phyloP scores from a whole-genome alignment of 2,113 vertebrate genomes.

The Ariopsis seemanni region DNA sequence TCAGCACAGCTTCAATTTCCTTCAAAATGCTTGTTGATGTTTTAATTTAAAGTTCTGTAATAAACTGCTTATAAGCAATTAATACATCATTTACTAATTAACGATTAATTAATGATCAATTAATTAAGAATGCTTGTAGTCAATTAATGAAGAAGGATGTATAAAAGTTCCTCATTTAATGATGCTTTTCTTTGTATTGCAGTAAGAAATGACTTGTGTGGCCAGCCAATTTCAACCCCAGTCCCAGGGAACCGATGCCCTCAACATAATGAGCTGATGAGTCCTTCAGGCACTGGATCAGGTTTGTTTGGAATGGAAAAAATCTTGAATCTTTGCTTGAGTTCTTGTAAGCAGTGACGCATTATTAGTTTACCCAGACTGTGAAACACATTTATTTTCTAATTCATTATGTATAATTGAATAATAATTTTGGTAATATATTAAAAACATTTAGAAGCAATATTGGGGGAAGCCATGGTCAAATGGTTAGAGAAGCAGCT shows the following conservation, averaged over 20 bases:
- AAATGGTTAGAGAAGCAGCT: too few relatives aligned
- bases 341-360: background rate
- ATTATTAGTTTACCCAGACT: background rate
- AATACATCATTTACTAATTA: too few relatives aligned
- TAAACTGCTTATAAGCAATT: background rate
- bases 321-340: background rate
- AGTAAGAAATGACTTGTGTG: background rate
- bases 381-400: too few relatives aligned
- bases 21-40: background rate
- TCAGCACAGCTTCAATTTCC: background rate
- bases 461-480: background rate
- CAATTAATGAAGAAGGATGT: too few relatives aligned
- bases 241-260: background rate
- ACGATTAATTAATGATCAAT: too few relatives aligned
- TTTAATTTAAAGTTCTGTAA: background rate
- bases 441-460: background rate
- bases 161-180: background rate
- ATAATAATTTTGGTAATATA: background rate
- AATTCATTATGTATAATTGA: background rate
- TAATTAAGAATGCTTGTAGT: background rate
- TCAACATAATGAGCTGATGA: background rate
- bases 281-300: background rate
- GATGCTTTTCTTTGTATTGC: background rate
- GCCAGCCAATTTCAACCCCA: background rate
- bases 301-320: background rate